Percentiles rank a stretch among this genome's conserved stretches.
Conservation (phyloP, 2,797 vertebrate species). For the Neosilurus hyrtlii region DNA sequence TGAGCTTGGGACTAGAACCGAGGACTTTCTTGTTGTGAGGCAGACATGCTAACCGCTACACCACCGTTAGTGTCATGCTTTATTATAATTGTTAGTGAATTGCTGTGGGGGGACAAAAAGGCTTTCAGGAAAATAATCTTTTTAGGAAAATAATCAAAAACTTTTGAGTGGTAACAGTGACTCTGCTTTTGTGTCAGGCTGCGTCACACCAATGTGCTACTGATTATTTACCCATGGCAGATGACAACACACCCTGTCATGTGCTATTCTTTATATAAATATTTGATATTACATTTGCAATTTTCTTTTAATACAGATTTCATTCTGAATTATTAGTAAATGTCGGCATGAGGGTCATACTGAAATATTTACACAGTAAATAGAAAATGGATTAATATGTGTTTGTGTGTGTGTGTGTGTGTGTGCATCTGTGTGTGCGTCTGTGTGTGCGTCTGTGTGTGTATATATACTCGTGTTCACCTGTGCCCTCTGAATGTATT, state of each 20-base stretch:
- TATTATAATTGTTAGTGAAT: too few species aligned
- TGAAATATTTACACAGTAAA: not conserved
- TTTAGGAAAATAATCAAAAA: too few species aligned
- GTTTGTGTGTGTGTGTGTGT: not conserved
- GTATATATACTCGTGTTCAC: constrained; percentile 28
- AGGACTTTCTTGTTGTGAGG: too few species aligned
- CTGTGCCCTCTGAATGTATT: constrained; percentile 30
- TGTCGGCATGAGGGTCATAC: not conserved
- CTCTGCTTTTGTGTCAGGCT: not conserved
- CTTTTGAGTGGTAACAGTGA: not conserved
- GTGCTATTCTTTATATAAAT: too few species aligned
- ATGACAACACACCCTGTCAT: too few species aligned
- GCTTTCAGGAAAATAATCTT: too few species aligned
- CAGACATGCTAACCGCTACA: too few species aligned
- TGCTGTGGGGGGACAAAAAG: too few species aligned
- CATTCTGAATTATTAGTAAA: not conserved
- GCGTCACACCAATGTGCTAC: not conserved
- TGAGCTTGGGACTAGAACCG: too few species aligned
- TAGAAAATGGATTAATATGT: not conserved
- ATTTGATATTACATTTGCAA: not conserved
- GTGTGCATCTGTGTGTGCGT: constrained; percentile 22
- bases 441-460: constrained; percentile 33
- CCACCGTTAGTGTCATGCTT: too few species aligned
- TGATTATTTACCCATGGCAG: too few species aligned
- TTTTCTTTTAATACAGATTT: not conserved